Percentiles rank a stretch among this genome's conserved stretches.
phyloP scores from a whole-genome alignment of 30 jellyfish, hydroid and myxozoan genomes.

The Aurelia aurita region DNA sequence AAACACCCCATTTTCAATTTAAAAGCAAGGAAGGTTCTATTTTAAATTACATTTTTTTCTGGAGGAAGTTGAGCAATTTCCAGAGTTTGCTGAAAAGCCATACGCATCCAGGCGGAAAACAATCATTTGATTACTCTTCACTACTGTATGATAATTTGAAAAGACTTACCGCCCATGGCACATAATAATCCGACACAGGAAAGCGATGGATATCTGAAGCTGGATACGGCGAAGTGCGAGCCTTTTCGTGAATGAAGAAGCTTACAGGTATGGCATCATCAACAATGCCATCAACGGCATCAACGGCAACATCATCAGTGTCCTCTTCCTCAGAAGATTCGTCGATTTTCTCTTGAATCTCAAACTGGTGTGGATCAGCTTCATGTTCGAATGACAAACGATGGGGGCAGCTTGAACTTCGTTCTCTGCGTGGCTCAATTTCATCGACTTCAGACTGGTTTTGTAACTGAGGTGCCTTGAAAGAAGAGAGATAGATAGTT shows the following conservation, averaged over 20 bases:
- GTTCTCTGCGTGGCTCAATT: too few relatives aligned
- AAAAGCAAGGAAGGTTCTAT: neutral
- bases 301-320: neutral
- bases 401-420: too few relatives aligned
- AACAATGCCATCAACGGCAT: neutral
- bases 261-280: neutral
- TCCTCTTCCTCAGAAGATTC: neutral
- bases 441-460: too few relatives aligned
- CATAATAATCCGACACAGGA: slow-evolving; percentile 52
- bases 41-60: neutral
- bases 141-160: too few relatives aligned
- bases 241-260: neutral
- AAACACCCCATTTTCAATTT: neutral
- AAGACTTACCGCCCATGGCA: slow-evolving; percentile 60
- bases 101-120: too few relatives aligned
- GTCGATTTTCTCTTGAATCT: neutral
- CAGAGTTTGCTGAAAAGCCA: too few relatives aligned
- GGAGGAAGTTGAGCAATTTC: neutral
- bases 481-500: too few relatives aligned
- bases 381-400: too few relatives aligned
- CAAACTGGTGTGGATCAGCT: neutral
- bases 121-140: too few relatives aligned
- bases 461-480: too few relatives aligned
- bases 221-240: slow-evolving; percentile 72
- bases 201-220: slow-evolving; percentile 57